Evolutionary conservation across 2,888 invertebrate genomes (phyloP).

Genomic region (Stenchaetothrips biformis): DNA sequence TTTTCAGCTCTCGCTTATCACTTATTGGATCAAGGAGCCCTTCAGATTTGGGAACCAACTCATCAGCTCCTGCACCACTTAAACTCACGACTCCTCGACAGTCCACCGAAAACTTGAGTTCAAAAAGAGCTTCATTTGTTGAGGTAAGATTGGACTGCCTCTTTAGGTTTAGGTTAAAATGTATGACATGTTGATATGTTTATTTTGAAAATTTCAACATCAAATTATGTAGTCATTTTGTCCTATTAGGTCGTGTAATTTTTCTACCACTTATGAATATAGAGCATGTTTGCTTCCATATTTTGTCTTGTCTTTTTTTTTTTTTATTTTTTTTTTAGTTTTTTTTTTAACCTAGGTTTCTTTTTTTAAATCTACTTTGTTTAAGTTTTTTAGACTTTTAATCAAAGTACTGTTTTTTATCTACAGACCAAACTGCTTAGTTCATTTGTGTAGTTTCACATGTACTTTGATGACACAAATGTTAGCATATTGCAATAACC

Average conservation of each 20-base stretch:
- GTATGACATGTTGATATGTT: neutral
- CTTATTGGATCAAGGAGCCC: conserved; percentile 25
- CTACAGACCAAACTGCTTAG: neutral
- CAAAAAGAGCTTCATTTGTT: conserved; percentile 76
- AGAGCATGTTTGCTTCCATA: neutral
- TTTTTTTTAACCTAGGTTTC: neutral
- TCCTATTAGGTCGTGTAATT: neutral
- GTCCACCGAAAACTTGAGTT: neutral
- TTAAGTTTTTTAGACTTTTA: too few relatives aligned
- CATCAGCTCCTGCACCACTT: neutral
- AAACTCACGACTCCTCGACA: neutral
- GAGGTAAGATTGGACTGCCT: conserved; percentile 57
- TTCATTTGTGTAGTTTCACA: neutral
- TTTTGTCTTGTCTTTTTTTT: neutral
- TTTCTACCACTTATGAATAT: neutral
- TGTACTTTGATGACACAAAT: too few relatives aligned
- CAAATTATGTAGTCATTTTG: neutral
- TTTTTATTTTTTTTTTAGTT: neutral
- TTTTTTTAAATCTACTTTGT: neutral
- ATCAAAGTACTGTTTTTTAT: neutral
- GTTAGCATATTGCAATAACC: too few relatives aligned
- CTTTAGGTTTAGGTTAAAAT: neutral
- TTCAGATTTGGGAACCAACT: conserved; percentile 3
- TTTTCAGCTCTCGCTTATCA: conserved; percentile 62
- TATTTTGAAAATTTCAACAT: neutral